Evolutionary conservation across 2,888 invertebrate species (phyloP).

Genomic region (Sinopyrophorus schimmeli): DNA sequence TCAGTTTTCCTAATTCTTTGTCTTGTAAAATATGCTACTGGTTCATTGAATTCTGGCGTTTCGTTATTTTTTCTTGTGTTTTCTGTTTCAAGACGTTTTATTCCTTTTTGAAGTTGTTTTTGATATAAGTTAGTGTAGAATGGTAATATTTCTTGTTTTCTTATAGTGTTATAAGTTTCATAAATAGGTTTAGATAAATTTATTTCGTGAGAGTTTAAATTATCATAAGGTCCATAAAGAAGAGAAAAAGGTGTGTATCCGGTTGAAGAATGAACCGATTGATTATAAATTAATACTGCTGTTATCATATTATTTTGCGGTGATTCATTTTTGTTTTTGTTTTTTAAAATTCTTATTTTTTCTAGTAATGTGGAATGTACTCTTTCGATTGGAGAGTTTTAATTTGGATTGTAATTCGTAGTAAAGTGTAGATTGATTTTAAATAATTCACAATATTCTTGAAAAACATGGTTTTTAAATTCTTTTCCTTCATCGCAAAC

Average conservation of each 20-base stretch:
- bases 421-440: constrained; percentile 23
- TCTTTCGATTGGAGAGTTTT: constrained; percentile 20
- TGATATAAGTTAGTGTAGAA: constrained; percentile 29
- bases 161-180: constrained; percentile 32
- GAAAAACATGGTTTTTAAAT: constrained; percentile 22
- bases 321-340: constrained; percentile 16
- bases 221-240: constrained; percentile 34
- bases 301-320: constrained; percentile 16
- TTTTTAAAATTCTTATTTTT: constrained; percentile 22
- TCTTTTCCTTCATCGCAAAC: constrained; percentile 25
- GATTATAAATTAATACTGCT: constrained; percentile 13
- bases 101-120: constrained; percentile 19
- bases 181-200: constrained; percentile 31
- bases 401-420: constrained; percentile 19
- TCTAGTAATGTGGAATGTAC: constrained; percentile 25
- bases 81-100: constrained; percentile 9
- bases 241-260: constrained; percentile 30
- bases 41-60: constrained; percentile 27
- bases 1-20: constrained; percentile 17
- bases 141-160: constrained; percentile 32
- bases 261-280: constrained; percentile 24
- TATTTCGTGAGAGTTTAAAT: constrained; percentile 34
- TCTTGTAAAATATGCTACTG: constrained; percentile 14
- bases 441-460: constrained; percentile 14
- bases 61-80: constrained; percentile 15